phyloP scores from a whole-genome alignment of 2,888 invertebrate genomes.

The Melieria omissa region DNA sequence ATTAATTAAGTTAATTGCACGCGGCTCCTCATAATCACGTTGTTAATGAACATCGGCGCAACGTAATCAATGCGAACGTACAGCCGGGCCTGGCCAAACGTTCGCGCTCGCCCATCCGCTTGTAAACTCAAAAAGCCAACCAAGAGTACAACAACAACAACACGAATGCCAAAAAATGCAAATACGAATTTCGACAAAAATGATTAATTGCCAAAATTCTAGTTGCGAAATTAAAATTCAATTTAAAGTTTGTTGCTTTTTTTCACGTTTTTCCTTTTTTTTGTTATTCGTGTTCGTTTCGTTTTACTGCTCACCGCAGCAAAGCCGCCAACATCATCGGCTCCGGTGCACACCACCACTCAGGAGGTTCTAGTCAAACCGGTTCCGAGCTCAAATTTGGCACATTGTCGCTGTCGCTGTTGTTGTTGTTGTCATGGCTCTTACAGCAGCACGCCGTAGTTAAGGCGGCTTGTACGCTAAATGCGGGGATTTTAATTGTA shows the following conservation, averaged over 20 bases:
- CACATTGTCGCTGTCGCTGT: conserved; percentile 5
- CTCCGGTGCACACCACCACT: conserved; percentile 10
- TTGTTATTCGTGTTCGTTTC: background rate
- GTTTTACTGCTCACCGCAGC: background rate
- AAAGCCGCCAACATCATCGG: conserved; percentile 12
- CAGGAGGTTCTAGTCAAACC: conserved; percentile 15
- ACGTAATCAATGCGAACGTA: too few species aligned
- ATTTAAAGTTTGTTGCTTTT: conserved; percentile 12
- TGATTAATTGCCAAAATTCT: conserved; percentile 41
- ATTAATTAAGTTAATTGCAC: conserved; percentile 38
- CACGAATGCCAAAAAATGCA: background rate
- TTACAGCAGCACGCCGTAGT: conserved; percentile 1
- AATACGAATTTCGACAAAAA: conserved; percentile 18
- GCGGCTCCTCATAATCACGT: conserved; percentile 16
- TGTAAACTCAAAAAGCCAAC: background rate
- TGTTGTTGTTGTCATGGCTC: conserved; percentile 1
- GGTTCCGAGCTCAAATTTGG: conserved; percentile 29
- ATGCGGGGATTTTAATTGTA: conserved; percentile 8
- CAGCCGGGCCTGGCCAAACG: too few species aligned
- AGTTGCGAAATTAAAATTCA: conserved; percentile 32
- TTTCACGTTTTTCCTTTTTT: conserved; percentile 25
- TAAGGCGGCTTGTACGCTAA: conserved; percentile 1
- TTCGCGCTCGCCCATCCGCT: background rate
- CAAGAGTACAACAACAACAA: background rate
- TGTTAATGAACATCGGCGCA: too few species aligned